Base-by-base conservation (phyloP, 2,113 vertebrate species). In the Syngnathoides biaculeatus region DNA sequence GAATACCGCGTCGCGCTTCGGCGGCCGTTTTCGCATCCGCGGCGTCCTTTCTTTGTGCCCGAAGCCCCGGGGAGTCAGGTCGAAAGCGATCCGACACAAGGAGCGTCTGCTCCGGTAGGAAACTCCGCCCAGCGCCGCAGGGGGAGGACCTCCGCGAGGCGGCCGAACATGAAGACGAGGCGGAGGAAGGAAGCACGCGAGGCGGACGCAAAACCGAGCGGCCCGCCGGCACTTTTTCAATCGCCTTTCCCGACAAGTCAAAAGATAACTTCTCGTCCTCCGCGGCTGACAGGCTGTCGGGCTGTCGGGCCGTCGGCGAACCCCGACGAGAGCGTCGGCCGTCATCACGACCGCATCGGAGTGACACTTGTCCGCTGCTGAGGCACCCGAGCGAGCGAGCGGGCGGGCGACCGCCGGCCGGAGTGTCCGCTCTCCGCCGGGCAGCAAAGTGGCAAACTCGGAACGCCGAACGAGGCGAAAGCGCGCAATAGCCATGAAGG, bases 71-170 rank as follows among this genome's bases (percentile, higher is more conserved):
- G 92, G 92, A 92, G 89, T 89, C 91, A 80, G 82, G 84, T 91
- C 89, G 88, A 91, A 91, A 89, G 82, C 88, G 79, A 92, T 90
- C 92, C 92, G 91, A 92, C 92, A 90, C 90, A 92, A 92, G 90
- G 88, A 93, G 92, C 92, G 91, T 92, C 90, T 92, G 79, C 87
- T 91, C 89, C 92, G 92, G 92, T 90, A 89, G 91, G 92, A 92
- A 92, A 92, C 92, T 92, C 92, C 92, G 92, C 92, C 92, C 92
- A 84, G 90, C 91, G 92, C 92, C 92, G 92, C 92, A 91, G 92
- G 92, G 92, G 92, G 92, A 93, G 92, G 92, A 93, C 90, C 92
- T 92, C 91, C 84, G 84, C 83, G 30, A 35, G 30, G 30, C 30
- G 87, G 87, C 89, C 92, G 90, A 86, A 86, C 83, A 87, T 80